Base-by-base conservation (phyloP, 2,888 invertebrate species). In the Morpho achilles region DNA sequence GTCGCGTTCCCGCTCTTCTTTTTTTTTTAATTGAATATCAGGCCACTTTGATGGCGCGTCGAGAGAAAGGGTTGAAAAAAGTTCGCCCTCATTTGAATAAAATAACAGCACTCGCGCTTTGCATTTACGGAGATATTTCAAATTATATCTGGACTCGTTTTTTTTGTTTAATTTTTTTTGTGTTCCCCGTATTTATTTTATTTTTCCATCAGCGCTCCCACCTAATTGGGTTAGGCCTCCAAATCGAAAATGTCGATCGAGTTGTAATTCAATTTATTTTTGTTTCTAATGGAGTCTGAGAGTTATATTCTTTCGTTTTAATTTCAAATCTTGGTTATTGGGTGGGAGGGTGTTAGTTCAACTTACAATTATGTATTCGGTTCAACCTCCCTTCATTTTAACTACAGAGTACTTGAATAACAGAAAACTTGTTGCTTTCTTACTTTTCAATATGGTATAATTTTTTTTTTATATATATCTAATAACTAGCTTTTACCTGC, bases 61-160 rank as follows among this genome's bases (percentile, higher is more conserved):
- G 84, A 80, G 86, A 72, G 73, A 76, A 87, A 88, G 85, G 84
- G 90, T 87, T 84, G 87, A 78, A 87, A 87, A 90, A 89, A 88
- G 84, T 87, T 88, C 81, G 76, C 80, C 87, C 90, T 90, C 89
- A 90, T 90, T 90, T 90, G 89, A 90, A 90, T 90, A 90, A 90
- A 90, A 90, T 90, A 90, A 90, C 90, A 89, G 87, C 87, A 88
- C 90, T 90, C 89, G 79, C 87, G 87, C 88, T 90, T 89, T 88
- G 87, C 90, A 88, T 90, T 90, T 89, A 87, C 90, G 87, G 86
- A 87, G 89, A 90, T 90, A 90, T 90, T 90, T 88, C 88, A 88
- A 89, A 90, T 90, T 90, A 90, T 89, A 90, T 89, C 90, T 89
- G 86, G 85, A 86, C 55, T 50, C 53, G 82, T 85, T 85, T 87